Evolutionary conservation across 2,113 vertebrate genomes (phyloP).

Genomic region (Furnarius figulus): DNA sequence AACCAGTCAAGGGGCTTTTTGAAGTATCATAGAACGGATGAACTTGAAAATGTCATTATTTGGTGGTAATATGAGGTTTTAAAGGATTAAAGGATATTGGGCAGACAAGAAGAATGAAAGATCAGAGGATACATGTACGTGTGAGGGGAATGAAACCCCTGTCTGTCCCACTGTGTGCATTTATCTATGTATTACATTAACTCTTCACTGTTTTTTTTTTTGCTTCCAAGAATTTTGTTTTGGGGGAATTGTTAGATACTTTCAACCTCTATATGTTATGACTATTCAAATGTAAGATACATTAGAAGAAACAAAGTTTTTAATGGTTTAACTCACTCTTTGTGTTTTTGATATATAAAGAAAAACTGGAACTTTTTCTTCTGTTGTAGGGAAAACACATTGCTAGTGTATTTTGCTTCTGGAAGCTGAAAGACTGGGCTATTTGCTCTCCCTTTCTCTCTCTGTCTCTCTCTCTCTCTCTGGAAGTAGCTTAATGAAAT

Average conservation of each 20-base stretch:
- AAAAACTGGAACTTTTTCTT: slow-evolving; percentile 29
- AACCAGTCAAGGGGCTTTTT: not conserved
- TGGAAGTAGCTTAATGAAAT: not conserved
- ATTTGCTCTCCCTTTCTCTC: not conserved
- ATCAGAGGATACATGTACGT: not conserved
- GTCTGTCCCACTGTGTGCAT: not conserved
- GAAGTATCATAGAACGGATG: not conserved
- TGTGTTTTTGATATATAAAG: slow-evolving; percentile 71
- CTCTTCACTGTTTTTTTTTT: not conserved
- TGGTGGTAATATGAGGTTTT: not conserved
- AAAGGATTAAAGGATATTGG: not conserved
- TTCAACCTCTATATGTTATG: slow-evolving; percentile 16
- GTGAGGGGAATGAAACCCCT: not conserved
- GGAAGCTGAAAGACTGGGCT: not conserved
- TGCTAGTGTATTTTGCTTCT: not conserved
- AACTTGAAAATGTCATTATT: slow-evolving; percentile 3
- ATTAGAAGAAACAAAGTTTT: slow-evolving; percentile 69
- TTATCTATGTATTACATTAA: not conserved
- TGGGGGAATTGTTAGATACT: not conserved
- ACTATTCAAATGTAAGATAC: slow-evolving; percentile 44
- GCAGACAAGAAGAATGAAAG: not conserved
- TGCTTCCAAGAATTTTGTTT: not conserved
- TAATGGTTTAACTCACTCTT: slow-evolving; percentile 64
- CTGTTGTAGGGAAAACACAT: not conserved
- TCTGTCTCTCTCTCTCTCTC: not conserved